These are phyloP conservation scores for Lanius ludovicianus DNA, from an alignment of 2,113 vertebrate species.

Conservation along the genomic window DNA sequence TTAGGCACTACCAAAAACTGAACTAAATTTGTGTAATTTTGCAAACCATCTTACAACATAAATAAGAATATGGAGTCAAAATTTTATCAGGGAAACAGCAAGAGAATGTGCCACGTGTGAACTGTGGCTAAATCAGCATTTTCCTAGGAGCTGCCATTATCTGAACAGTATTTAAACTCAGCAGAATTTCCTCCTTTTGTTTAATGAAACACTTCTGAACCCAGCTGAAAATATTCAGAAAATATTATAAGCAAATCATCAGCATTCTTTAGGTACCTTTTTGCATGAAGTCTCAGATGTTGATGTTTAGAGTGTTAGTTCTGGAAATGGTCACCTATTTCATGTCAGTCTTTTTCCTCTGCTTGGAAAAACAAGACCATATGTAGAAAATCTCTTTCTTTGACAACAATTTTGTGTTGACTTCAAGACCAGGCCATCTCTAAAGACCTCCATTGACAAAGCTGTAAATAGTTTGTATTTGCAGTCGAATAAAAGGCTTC, in stretches of 20 bases:
- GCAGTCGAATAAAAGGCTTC: not conserved
- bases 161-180: not conserved
- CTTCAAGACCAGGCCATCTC: not conserved
- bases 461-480: not conserved
- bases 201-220: not conserved
- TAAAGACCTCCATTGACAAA: not conserved
- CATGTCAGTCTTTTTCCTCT: not conserved
- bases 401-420: not conserved
- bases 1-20: not conserved
- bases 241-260: not conserved
- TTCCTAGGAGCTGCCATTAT: not conserved
- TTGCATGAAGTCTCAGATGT: not conserved
- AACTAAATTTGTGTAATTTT: not conserved
- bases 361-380: not conserved
- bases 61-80: not conserved
- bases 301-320: not conserved
- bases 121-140: not conserved
- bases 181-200: not conserved
- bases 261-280: not conserved
- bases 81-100: not conserved
- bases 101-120: not conserved
- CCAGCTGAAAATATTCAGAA: not conserved
- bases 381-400: not conserved
- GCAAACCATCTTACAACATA: not conserved
- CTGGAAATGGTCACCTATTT: not conserved